phyloP scores from a whole-genome alignment of 2,113 vertebrate genomes.

The Psephotus haematonotus region DNA sequence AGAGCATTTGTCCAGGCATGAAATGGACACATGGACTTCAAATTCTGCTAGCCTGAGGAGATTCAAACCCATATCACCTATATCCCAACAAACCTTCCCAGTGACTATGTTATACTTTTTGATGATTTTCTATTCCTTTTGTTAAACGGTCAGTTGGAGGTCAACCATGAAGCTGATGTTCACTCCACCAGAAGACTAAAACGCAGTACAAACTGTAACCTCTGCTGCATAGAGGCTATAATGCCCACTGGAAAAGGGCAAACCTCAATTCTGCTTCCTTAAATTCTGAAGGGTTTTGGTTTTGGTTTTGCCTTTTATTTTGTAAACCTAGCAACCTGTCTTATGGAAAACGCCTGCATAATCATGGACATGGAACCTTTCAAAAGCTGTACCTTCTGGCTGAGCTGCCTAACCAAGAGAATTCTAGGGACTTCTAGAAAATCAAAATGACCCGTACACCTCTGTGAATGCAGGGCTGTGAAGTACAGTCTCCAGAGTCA shows the following conservation, averaged over 20 bases:
- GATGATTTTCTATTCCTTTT: neutral
- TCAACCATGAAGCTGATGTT: neutral
- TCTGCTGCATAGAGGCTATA: neutral
- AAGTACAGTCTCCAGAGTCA: neutral
- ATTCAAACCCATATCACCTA: neutral
- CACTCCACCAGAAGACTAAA: neutral
- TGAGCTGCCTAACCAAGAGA: neutral
- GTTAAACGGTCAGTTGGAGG: neutral
- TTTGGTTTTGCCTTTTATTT: neutral
- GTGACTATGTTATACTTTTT: neutral
- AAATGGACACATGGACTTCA: neutral
- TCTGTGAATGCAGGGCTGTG: neutral
- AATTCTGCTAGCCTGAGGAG: neutral
- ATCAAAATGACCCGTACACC: neutral
- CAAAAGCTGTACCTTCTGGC: neutral
- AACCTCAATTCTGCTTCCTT: neutral
- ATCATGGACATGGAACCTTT: neutral
- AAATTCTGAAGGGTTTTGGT: neutral
- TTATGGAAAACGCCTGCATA: neutral
- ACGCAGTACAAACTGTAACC: neutral
- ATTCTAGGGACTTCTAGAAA: neutral
- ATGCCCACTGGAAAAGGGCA: neutral
- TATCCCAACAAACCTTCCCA: neutral
- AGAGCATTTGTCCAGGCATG: neutral
- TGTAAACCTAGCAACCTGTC: neutral